Evolutionary conservation across 2,113 vertebrate genomes (phyloP), one percentile per base, ranked within the genome.

Genomic region (Ptilorrhoa leucosticta): DNA sequence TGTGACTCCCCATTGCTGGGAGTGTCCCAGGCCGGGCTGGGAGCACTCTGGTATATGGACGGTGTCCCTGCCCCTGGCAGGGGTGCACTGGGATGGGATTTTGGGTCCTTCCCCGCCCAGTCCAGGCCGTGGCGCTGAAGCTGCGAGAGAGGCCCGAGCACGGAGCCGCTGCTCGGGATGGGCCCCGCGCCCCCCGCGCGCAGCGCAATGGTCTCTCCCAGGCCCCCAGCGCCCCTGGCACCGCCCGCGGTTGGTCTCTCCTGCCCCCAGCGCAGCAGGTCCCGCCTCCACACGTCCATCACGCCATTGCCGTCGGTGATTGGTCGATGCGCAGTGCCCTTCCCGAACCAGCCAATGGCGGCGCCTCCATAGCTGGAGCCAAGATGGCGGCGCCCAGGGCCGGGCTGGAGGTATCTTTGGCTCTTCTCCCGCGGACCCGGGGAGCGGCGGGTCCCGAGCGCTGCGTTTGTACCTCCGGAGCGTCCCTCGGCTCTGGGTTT

Each of bases 401-500:
- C 2, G 3, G 6, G 9, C 2, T 0, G 5, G 4, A 2, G 30
- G 1, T 4, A 0, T 2, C 2, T 2, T 18, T 1, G 24, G 9
- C 8, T 35, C 2, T 2, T 31, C 6, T 20, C 3, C 27, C 24
- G 26, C 4, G 5, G 31, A 2, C 3, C 16, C 9, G 9, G 44
- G 24, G 6, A 33, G n/a, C 9, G 27, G 48, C 8, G n/a, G 28
- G 40, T 3, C 10, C 15, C 6, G 30, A 30, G 50, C 8, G 5
- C n/a, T 10, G 17, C 9, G 6, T 12, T 3, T n/a, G 45, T 26
- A 16, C 13, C 35, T 61, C 9, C 7, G 35, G 12, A 26, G 22
- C 7, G 15, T 18, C 26, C 42, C 24, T 13, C 10, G 31, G 31
- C 48, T 18, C 15, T 3, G 35, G 6, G 16, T 27, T 14, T 42